Conservation (phyloP, 2,113 vertebrate species). For the Spilogale gracilis region DNA sequence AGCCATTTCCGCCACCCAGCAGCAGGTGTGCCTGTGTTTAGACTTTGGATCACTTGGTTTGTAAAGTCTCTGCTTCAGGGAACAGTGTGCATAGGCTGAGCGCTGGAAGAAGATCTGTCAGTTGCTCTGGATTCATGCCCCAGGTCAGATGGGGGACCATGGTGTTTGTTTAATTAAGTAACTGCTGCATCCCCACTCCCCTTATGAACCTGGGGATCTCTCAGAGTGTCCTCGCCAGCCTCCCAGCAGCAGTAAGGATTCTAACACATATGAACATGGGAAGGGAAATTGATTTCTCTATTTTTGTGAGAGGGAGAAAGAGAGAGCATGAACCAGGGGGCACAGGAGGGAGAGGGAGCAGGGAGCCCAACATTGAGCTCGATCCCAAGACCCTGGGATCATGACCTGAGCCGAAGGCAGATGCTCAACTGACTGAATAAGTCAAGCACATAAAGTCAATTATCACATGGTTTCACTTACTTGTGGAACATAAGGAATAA, state of each 20-base stretch:
- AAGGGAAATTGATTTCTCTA: not conserved
- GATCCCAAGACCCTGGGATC: too few relatives aligned
- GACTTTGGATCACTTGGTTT: not conserved
- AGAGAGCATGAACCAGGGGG: too few relatives aligned
- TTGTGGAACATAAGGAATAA: too few relatives aligned
- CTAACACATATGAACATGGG: not conserved
- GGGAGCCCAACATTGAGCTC: too few relatives aligned
- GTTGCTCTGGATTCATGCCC: not conserved
- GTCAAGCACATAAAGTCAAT: too few relatives aligned
- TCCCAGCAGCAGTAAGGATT: accelerated
- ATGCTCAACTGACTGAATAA: too few relatives aligned
- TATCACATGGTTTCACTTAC: too few relatives aligned
- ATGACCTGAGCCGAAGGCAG: too few relatives aligned
- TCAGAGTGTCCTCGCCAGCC: not conserved
- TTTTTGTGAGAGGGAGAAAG: too few relatives aligned
- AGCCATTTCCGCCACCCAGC: accelerated
- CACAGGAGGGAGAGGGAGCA: too few relatives aligned
- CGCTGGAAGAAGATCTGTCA: not conserved
- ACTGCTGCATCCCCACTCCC: not conserved
- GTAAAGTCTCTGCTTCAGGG: not conserved
- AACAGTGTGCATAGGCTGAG: not conserved
- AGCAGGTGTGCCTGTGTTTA: not conserved
- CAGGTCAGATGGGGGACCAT: not conserved
- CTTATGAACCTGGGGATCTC: not conserved
- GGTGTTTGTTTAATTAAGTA: not conserved